phyloP scores from a whole-genome alignment of 2,797 vertebrate genomes.

The Tenualosa ilisha region DNA sequence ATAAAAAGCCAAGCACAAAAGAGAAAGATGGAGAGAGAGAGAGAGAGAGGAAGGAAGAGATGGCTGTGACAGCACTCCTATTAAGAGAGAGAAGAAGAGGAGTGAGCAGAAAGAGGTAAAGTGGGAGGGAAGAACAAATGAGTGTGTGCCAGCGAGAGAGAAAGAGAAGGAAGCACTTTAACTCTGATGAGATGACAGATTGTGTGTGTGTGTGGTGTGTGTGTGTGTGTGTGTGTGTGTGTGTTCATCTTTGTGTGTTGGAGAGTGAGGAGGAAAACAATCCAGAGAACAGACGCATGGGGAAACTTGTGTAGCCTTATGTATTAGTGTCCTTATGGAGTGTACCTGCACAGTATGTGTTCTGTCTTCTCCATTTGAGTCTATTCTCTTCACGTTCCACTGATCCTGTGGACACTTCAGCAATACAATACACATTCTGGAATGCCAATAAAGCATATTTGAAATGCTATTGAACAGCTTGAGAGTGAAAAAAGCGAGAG shows the following conservation, averaged over 20 bases:
- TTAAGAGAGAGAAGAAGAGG: background rate
- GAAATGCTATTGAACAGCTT: background rate
- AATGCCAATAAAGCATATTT: background rate
- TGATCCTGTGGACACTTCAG: background rate
- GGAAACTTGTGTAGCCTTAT: background rate
- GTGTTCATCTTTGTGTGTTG: background rate
- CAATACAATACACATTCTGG: background rate
- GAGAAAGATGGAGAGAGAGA: background rate
- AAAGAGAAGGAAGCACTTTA: background rate
- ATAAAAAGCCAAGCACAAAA: background rate
- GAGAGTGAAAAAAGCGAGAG: background rate
- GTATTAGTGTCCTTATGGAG: too few relatives aligned
- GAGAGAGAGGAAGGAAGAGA: background rate
- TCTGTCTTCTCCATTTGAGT: too few relatives aligned
- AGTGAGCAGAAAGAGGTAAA: background rate
- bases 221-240: slow-evolving; percentile 4
- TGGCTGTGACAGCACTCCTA: background rate
- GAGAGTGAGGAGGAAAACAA: background rate
- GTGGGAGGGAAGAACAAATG: background rate
- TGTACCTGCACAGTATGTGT: background rate
- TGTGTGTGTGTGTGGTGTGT: slow-evolving; percentile 11
- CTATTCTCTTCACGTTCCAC: too few relatives aligned
- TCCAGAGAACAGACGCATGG: background rate
- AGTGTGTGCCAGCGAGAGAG: background rate
- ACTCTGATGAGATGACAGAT: background rate